Conservation (phyloP, 2,797 vertebrate species). For the Lepidocolaptes lacrymiger region DNA sequence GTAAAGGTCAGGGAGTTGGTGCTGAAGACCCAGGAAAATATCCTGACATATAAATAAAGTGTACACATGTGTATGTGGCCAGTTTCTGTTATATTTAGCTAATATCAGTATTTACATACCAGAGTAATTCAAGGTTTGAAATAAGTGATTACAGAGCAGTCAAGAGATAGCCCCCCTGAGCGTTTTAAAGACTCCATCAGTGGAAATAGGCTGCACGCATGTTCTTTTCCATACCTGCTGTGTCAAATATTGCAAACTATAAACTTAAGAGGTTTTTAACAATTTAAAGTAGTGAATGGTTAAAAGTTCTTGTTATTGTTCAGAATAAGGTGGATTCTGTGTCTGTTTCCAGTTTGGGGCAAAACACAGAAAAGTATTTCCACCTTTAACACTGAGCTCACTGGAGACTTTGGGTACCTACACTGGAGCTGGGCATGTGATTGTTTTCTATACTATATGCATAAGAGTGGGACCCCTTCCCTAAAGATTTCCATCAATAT, state of each 20-base stretch:
- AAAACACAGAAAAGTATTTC: background rate
- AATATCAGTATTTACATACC: conserved; percentile 25
- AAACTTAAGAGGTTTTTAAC: background rate
- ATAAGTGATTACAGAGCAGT: background rate
- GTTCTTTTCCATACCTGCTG: background rate
- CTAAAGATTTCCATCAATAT: background rate
- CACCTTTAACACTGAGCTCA: background rate
- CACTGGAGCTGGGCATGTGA: background rate
- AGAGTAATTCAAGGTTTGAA: conserved; percentile 22
- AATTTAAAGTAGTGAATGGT: background rate
- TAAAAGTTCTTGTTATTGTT: background rate
- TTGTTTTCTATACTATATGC: background rate
- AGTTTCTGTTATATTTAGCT: conserved; percentile 2
- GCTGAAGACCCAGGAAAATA: conserved; percentile 15
- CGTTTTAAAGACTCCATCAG: background rate
- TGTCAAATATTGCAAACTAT: background rate
- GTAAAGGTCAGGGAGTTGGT: background rate
- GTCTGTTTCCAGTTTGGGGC: background rate
- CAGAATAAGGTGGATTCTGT: background rate
- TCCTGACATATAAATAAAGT: background rate
- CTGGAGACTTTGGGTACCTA: background rate
- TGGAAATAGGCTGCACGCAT: background rate
- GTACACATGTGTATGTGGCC: background rate
- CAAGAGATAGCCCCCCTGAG: background rate
- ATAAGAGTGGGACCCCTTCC: background rate